Percentiles rank a stretch among this genome's conserved stretches.
Conservation (phyloP, 1,140 invertebrate species). For the Bombus sylvicola region DNA sequence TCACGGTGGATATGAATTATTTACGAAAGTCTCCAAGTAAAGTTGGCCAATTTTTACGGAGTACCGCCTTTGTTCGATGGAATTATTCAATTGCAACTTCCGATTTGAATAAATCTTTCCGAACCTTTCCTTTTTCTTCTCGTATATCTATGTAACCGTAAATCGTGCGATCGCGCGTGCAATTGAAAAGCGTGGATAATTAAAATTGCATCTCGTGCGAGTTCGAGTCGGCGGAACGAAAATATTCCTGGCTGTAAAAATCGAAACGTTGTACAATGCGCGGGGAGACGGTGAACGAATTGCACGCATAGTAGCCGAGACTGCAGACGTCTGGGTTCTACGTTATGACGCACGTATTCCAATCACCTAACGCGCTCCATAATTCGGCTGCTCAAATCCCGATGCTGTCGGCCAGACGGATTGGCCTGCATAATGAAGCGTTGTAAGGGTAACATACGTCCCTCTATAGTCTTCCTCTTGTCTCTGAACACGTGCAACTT, state of each 20-base stretch:
- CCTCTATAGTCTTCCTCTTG: not conserved
- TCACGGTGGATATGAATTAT: conserved; percentile 12
- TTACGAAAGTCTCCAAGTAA: not conserved
- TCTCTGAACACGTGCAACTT: not conserved
- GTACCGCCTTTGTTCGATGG: not conserved
- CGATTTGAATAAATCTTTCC: not conserved
- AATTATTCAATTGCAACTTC: conserved; percentile 12
- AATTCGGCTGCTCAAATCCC: conserved; percentile 17
- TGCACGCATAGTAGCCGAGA: not conserved
- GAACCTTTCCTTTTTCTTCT: not conserved
- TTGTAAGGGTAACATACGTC: not conserved
- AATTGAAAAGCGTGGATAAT: not conserved
- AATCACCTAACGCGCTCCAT: not conserved
- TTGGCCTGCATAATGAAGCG: conserved; percentile 24
- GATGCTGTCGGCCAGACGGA: not conserved
- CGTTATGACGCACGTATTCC: no score
- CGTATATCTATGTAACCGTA: not conserved
- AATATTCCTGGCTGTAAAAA: not conserved
- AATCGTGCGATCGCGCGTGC: no score
- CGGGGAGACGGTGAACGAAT: not conserved
- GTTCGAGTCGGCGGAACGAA: not conserved
- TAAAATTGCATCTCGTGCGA: not conserved
- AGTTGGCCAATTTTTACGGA: conserved; percentile 9
- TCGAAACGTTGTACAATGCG: not conserved
- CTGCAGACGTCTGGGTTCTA: not conserved